Percentiles rank a stretch among this genome's conserved stretches.
Evolutionary conservation across 2,888 invertebrate species (phyloP).

Genomic region (Penaeus monodon): DNA sequence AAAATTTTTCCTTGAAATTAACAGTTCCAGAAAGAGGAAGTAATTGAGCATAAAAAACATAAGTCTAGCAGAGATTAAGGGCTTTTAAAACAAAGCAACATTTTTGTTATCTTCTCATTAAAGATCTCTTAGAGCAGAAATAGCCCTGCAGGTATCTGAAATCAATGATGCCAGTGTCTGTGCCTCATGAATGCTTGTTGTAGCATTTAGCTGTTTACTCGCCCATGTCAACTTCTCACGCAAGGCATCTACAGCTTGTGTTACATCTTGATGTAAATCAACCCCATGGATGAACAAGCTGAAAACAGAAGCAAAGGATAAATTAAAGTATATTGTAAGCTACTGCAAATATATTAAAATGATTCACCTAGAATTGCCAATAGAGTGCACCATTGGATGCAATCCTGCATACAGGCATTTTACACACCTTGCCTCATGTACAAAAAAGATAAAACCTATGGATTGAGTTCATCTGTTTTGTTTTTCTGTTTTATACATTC

Average conservation of each 20-base stretch:
- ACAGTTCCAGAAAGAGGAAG: too few relatives aligned
- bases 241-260: conserved; percentile 23
- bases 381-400: too few relatives aligned
- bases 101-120: background rate
- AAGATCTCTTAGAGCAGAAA: conserved; percentile 40
- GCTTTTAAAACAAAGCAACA: too few relatives aligned
- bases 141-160: conserved; percentile 47
- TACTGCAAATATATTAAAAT: background rate
- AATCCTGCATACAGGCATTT: too few relatives aligned
- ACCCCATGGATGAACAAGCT: conserved; percentile 42
- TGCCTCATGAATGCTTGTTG: conserved; percentile 43
- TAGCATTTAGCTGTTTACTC: conserved; percentile 33
- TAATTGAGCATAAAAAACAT: too few relatives aligned
- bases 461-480: too few relatives aligned
- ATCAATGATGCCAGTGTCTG: conserved; percentile 42
- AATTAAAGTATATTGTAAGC: background rate
- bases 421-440: too few relatives aligned
- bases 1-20: too few relatives aligned
- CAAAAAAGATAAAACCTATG: too few relatives aligned
- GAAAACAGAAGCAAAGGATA: background rate
- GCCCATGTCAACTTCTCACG: conserved; percentile 47
- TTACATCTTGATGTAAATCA: conserved; percentile 27
- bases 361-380: too few relatives aligned
- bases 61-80: too few relatives aligned
- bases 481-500: too few relatives aligned